Evolutionary conservation across 2,113 vertebrate species (phyloP), one percentile per base, ranked within the genome.

Genomic region (Podarcis cretensis): DNA sequence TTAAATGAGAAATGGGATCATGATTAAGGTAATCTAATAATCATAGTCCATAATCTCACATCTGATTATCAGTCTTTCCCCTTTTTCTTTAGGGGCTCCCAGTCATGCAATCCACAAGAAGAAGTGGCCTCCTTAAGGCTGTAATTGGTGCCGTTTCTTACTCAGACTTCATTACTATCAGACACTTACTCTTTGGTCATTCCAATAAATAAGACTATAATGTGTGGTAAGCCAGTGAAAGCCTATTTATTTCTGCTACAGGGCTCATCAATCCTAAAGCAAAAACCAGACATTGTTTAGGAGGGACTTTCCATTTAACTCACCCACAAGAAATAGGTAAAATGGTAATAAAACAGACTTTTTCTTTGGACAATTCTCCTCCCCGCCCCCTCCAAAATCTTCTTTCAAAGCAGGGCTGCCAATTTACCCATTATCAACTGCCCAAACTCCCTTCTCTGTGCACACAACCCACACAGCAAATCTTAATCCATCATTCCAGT

Each of bases 171-270:
- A 1, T n/a, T 37, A 78, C 23, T 3, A 59, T 3, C 69, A 6
- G 30, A 6, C 2, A 37, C 84, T 83, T 75, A 40, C 3, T 93
- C 93, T 79, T 54, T 21, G 90, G 18, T 20, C 91, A 63, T 84
- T 92, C 74, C 93, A 86, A 76, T 59, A 80, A 80, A 76, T 87
- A 83, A 93, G 40, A 25, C 71, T 65, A 87, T 54, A 87, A 80
- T 30, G 20, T 77, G 37, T 35, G 43, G 1, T n/a, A 3, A 0
- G 9, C 12, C 9, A 18, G 14, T 75, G 48, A 35, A 54, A 30
- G 10, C 14, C 63, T 65, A 92, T 37, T 78, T 85, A 74, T 92
- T 80, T 87, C 48, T 84, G 14, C 6, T 74, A 21, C 54, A n/a
- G 27, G 75, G 68, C 66, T 91, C 82, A 40, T 78, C 78, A 87